Evolutionary conservation across 2,113 vertebrate genomes (phyloP), one percentile per base, ranked within the genome.

Genomic region (Ctenomys sociabilis): DNA sequence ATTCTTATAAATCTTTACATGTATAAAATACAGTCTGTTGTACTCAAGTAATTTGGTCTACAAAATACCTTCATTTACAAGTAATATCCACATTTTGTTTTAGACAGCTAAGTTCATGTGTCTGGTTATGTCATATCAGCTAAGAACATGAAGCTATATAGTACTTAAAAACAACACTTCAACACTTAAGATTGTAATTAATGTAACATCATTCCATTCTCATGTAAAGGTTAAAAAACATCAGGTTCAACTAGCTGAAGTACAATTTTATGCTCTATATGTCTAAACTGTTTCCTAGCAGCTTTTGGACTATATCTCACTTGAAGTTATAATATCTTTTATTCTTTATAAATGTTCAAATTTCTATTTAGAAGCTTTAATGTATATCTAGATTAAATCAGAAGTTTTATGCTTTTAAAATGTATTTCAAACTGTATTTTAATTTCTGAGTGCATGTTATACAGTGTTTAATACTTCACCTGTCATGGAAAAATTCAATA

Each of bases 141-240:
- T 96, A 94, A 88, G 80, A 95, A 57, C 37, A 28, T 91, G 52
- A 93, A 97, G 59, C 0, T 2, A 91, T 87, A 52, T 54, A 85
- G 72, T 85, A 10, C 94, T 97, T 97, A 93, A 96, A 90, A 92
- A 85, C 59, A 87, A 1, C 30, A 82, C 92, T 98, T 81, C 86
- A 93, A 90, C 92, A 78, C 75, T 92, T 94, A 78, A 95, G 90
- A 96, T 88, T 96, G 95, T 98, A 97, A 97, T 91, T 95, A 96
- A 91, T 83, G 96, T 97, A 82, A 35, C 35, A 84, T 84, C 59
- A 96, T 95, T 57, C 64, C 77, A 73, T 94, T 78, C 40, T 93
- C 90, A 92, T 73, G 73, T 81, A 88, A 96, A 96, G 61, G 19
- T 90, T 82, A 70, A 95, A 82, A 59, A 95, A 89, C 93, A 93